Evolutionary conservation across 37 sponge, comb jelly and placozoan genomes (phyloP), one percentile per base, ranked within the genome.

Genomic region (Spongilla lacustris): DNA sequence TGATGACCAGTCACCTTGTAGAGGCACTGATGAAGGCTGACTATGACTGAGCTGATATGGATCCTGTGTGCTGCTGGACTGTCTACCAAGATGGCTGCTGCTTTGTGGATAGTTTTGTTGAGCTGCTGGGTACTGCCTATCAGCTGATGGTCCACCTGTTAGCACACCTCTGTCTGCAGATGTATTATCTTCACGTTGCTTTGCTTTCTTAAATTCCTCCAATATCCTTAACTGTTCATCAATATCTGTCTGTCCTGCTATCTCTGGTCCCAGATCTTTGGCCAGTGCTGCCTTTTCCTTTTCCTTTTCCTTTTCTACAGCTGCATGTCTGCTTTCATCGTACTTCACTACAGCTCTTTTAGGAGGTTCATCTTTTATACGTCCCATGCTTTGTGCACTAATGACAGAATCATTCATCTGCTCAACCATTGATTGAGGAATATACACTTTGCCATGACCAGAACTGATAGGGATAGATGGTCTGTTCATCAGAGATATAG

Each of bases 351-450:
- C 6, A 8, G 71, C 29, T 6, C 10, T 6, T 6, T 28, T 29
- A 29, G 4, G 26, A 46, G 8, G n/a, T n/a, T n/a, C 8, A 46
- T 46, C 46, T 46, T 46, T 46, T 46, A 46, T 46, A 46, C 46
- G 8, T 10, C 4, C 4, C 8, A 8, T 58, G 58, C 21, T 58
- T 58, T 17, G 4, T 6, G 14, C 58, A 10, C 19, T 58, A 58
- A 19, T 58, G 58, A 1, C 58, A 58, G 34, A 31, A 26, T 9
- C 33, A 10, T 76, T 77, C 29, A 23, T 38, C 29, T 6, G 58
- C 37, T 48, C 48, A 22, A 77, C 78, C 34, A 77, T 29, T 77
- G 78, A 26, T 38, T 77, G 46, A 48, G 78, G 78, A 48, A 77
- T 28, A 77, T 49, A 24, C 0, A 77, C 78, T 48, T 48, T 77